Evolutionary conservation across 2,888 invertebrate genomes (phyloP).

Genomic region (Metellina segmentata): DNA sequence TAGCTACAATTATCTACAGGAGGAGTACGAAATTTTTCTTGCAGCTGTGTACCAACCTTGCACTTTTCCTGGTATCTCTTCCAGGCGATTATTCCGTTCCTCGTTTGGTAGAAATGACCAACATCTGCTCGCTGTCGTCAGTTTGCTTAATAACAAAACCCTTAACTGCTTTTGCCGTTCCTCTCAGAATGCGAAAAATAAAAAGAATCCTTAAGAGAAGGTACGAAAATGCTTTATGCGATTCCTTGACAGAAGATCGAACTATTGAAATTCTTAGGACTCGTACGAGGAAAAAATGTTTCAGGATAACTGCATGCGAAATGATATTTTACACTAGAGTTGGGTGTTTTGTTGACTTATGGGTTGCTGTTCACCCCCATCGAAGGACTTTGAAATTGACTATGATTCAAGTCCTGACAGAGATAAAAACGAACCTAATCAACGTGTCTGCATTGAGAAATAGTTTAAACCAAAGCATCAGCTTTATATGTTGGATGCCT

Average conservation of each 20-base stretch:
- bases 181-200: background rate
- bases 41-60: background rate
- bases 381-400: no score
- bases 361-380: constrained; percentile 26
- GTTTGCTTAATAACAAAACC: background rate
- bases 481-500: no score
- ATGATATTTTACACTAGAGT: constrained; percentile 14
- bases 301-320: constrained; percentile 11
- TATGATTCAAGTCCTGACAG: no score
- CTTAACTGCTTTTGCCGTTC: background rate
- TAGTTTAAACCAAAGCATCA: no score
- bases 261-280: background rate
- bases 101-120: background rate
- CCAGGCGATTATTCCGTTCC: no score
- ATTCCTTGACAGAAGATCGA: background rate
- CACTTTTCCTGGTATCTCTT: background rate
- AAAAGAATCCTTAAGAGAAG: background rate
- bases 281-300: constrained; percentile 2
- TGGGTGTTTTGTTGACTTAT: constrained; percentile 33
- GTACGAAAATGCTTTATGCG: background rate
- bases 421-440: no score
- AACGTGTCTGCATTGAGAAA: no score
- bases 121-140: background rate
- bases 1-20: background rate
- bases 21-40: constrained; percentile 1